Evolutionary conservation across 2,113 vertebrate species (phyloP), one percentile per base, ranked within the genome.

Genomic region (Etheostoma cragini): DNA sequence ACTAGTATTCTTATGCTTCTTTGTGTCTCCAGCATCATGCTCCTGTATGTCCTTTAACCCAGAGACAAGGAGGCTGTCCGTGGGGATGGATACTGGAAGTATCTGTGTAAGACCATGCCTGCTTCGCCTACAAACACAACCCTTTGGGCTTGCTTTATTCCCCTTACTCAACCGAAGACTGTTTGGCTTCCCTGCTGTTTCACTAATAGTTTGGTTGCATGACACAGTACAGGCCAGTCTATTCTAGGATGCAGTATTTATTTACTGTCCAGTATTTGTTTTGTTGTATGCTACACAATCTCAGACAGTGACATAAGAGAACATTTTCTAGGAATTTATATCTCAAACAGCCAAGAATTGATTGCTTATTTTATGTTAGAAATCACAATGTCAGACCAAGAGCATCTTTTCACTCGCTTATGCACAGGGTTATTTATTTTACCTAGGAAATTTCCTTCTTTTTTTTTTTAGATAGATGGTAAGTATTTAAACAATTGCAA

Each of bases 1-100:
- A 76, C 10, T 45, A 0, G 75, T 60, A 0, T 50, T 60, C 6
- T 17, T 61, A 16, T 45, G 0, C 56, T 15, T 68, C 0, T 69
- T 53, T 83, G 24, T 85, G 82, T 90, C 94, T 95, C 87, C 95
- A 99, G 98, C 97, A 86, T 95, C 96, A 66, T 97, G 98, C 95
- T 97, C 97, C 91, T 98, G 98, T 87, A 98, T 99, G 98, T 98
- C 96, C 93, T 98, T 99, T 94, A 99, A 99, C 89, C 98, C 97
- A 57, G 98, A 99, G 96, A 99, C 98, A 81, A 97, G 98, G 93
- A 96, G 97, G 93, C 95, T 99, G 84, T 98, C 97, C 61, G 92
- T 99, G 91, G 98, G 98, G 85, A 96, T 97, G 97, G 98, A 99
- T 90, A 99, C 96, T 89, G 98, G 98, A 93, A 95, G 93, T 81